phyloP scores from a whole-genome alignment of 2,113 vertebrate species.

The Odocoileus virginianus region DNA sequence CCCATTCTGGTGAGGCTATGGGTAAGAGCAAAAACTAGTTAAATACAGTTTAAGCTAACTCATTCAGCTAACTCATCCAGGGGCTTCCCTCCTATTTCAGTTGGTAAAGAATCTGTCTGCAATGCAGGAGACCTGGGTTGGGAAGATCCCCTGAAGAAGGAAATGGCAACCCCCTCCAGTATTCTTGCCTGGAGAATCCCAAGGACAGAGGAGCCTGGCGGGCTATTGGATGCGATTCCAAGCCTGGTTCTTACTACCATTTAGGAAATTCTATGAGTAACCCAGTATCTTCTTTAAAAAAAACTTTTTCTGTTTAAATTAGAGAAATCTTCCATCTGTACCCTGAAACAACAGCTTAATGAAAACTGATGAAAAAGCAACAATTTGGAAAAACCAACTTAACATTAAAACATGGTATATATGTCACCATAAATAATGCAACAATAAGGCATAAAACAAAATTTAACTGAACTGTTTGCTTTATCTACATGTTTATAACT shows the following conservation, averaged over 20 bases:
- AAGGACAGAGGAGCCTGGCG: not conserved
- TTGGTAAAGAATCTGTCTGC: not conserved
- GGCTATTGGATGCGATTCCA: not conserved
- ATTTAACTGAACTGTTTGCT: not conserved
- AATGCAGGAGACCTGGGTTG: not conserved
- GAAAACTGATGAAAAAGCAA: not conserved
- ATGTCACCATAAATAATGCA: not conserved
- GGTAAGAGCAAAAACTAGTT: not conserved
- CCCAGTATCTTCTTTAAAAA: not conserved
- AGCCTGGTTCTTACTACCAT: not conserved
- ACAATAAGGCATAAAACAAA: not conserved
- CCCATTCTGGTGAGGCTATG: not conserved
- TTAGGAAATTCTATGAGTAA: conserved; percentile 23
- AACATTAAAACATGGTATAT: not conserved
- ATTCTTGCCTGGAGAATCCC: not conserved
- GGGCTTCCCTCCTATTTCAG: not conserved
- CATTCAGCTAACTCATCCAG: not conserved
- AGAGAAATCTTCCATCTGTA: not conserved
- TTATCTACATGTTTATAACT: not conserved
- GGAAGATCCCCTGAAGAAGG: not conserved
- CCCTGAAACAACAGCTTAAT: not conserved
- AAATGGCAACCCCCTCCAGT: not conserved
- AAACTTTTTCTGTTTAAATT: not conserved
- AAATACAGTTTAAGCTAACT: not conserved
- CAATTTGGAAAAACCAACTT: not conserved